Conservation (phyloP, 2,113 vertebrate species). For the Pampusana beccarii region DNA sequence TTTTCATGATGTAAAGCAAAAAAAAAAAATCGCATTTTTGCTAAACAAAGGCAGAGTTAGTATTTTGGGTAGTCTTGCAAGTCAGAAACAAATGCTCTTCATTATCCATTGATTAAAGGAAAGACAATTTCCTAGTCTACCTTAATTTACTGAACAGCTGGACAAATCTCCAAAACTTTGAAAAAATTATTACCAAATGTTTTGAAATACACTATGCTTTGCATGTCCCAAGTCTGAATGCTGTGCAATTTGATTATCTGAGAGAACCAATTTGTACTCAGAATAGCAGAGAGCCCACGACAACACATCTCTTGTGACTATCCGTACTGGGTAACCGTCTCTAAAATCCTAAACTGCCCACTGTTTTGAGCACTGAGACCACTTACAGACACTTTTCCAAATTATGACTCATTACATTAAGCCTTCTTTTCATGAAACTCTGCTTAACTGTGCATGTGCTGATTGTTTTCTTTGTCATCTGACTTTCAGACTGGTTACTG, state of each 20-base stretch:
- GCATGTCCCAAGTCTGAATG: constrained; percentile 9
- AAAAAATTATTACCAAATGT: constrained; percentile 76
- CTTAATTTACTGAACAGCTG: constrained; percentile 59
- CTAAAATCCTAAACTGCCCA: constrained; percentile 45
- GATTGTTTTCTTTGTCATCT: constrained; percentile 79
- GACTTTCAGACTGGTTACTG: constrained; percentile 81
- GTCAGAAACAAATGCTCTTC: constrained; percentile 70
- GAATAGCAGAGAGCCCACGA: constrained; percentile 11
- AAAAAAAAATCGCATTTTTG: not conserved
- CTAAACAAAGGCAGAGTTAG: constrained; percentile 12
- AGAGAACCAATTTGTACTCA: constrained; percentile 38
- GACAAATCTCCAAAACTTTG: constrained; percentile 44
- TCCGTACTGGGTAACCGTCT: constrained; percentile 16
- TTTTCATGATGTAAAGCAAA: not conserved
- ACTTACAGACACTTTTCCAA: constrained; percentile 65
- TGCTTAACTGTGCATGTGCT: constrained; percentile 68
- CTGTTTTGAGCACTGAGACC: constrained; percentile 23
- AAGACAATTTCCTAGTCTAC: constrained; percentile 60
- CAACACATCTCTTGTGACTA: constrained; percentile 41
- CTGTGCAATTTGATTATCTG: not conserved
- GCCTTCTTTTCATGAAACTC: constrained; percentile 61
- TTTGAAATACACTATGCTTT: not conserved
- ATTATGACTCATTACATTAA: constrained; percentile 75
- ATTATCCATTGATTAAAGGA: constrained; percentile 78
- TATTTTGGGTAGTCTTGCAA: constrained; percentile 18